phyloP scores from a whole-genome alignment of 2,113 vertebrate genomes.

The Galemys pyrenaicus region DNA sequence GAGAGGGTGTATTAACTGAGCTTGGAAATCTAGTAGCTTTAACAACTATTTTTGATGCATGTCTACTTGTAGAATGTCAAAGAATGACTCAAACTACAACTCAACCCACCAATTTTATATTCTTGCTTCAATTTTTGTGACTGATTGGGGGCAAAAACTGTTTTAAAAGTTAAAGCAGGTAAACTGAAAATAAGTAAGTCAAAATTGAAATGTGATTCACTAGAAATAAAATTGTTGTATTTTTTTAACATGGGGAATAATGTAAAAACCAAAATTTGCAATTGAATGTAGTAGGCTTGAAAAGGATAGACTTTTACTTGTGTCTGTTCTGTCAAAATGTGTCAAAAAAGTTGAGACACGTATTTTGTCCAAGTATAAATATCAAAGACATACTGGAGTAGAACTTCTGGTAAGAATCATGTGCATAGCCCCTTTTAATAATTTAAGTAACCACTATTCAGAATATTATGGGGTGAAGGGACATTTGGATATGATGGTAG shows the following conservation, averaged over 20 bases:
- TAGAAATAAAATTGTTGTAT: not conserved
- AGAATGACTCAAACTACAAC: not conserved
- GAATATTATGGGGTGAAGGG: not conserved
- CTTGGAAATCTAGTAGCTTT: not conserved
- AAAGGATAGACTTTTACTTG: not conserved
- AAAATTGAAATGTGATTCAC: not conserved
- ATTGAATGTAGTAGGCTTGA: not conserved
- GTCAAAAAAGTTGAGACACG: not conserved
- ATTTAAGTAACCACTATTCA: not conserved
- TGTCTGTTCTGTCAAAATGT: not conserved
- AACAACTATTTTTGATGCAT: not conserved
- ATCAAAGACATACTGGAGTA: not conserved
- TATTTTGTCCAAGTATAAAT: not conserved
- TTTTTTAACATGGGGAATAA: conserved; percentile 21
- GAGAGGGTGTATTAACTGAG: not conserved
- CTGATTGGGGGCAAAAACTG: not conserved
- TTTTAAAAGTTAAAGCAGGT: not conserved
- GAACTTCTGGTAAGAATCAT: not conserved
- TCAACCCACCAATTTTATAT: not conserved
- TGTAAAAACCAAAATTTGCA: not conserved
- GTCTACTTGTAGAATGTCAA: not conserved
- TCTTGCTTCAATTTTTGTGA: not conserved
- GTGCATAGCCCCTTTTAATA: not conserved
- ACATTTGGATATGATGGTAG: not conserved
- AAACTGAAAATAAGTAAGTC: not conserved